These are phyloP conservation scores for Dromiciops gliroides DNA, from an alignment of 2,113 vertebrate genomes.

Conservation along the genomic window DNA sequence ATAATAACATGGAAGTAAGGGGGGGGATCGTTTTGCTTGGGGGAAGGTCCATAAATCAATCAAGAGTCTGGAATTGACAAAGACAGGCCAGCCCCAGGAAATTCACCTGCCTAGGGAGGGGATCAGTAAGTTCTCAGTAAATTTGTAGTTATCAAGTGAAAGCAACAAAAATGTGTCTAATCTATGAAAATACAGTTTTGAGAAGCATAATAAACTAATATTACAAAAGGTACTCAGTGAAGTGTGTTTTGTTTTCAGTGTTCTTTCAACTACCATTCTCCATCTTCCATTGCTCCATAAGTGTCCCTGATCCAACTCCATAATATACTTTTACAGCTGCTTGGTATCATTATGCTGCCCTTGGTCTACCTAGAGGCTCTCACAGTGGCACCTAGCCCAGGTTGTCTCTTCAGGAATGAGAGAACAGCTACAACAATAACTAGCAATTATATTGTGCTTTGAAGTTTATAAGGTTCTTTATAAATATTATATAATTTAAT, in stretches of 20 bases:
- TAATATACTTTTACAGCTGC: no score
- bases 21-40: no score
- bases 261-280: neutral
- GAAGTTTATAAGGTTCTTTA: neutral
- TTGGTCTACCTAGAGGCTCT: neutral
- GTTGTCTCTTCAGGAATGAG: neutral
- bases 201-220: neutral
- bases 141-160: no score
- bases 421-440: neutral
- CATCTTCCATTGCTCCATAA: neutral
- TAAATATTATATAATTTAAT: neutral
- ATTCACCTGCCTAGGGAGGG: no score
- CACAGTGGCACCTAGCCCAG: no score
- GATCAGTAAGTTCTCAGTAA: no score
- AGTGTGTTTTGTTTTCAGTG: neutral
- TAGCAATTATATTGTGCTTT: neutral
- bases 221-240: neutral
- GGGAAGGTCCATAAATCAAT: no score
- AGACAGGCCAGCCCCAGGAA: no score
- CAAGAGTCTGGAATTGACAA: no score
- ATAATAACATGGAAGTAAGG: no score
- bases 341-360: neutral
- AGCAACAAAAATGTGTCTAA: neutral
- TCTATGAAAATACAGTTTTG: neutral
- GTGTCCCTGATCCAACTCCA: neutral